Evolutionary conservation across 1,140 invertebrate species (phyloP), one percentile per base, ranked within the genome.

Genomic region (Drosophila sulfurigaster): DNA sequence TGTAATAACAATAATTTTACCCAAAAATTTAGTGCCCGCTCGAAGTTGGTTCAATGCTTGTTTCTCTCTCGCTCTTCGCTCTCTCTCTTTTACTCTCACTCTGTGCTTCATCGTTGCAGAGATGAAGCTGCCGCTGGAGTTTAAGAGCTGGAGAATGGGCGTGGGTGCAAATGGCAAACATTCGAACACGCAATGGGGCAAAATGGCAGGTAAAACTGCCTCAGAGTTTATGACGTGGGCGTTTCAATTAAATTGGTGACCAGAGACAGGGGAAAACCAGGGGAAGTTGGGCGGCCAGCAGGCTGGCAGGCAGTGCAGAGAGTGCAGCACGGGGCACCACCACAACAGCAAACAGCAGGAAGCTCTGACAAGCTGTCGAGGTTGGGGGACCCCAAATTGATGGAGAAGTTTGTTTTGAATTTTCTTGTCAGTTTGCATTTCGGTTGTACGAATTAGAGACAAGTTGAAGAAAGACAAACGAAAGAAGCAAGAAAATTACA

Each of bases 1-100:
- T 77, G 85, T 89, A 89, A 89, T 89, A 89, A 89, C 86, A 89
- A 89, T 89, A 89, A 89, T 89, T 89, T 89, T 79, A 76, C 51
- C 78, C 80, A 71, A 88, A 75, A 89, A 89, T 89, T 90, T 89
- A 89, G 71, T 85, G 72, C 81, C 74, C 70, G 83, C 62, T 62
- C 78, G 82, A 75, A 73, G 74, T 76, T 62, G 54, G 74, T 73
- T 68, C 63, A 51, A 68, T 68, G 65, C 25, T 57, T 57, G 15
- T 59, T 65, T 65, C 49, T 73, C 49, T 32, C 56, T 41, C 32
- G 16, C 46, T 56, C 6, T 65, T 32, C 56, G 16, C 45, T 43
- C 35, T 56, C 6, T 20, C 11, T 28, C 51, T 41, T 32, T 35
- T 8, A 20, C 54, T 41, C 35, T 57, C 3, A 41, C 38, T n/a